Base-by-base conservation (phyloP, 2,888 invertebrate genomes). In the Drosophila atripex region DNA sequence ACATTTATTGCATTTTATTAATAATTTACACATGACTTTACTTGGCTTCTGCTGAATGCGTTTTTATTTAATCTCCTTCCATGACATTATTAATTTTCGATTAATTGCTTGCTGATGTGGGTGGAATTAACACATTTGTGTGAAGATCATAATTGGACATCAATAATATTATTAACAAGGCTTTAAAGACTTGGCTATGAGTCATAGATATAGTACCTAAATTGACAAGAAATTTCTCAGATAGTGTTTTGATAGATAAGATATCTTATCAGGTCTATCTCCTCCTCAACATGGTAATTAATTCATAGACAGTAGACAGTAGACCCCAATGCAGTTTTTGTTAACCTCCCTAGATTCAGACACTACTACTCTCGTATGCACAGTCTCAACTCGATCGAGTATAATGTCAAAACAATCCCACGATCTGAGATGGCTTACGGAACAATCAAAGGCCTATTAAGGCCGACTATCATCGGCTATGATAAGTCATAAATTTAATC, bases 401-500 rank as follows among this genome's bases (percentile, higher is more conserved):
- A 49, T 68, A 77, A 68, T 73, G 73, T 68, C 61, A 52, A 51
- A 57, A 49, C 61, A 43, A 56, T 73, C 63, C 45, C 68, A 70
- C 64, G 41, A 61, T 63, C 61, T 56, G 28, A 38, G 46, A 47
- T 18, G 18, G 18, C 18, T 18, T 18, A 2, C 18, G 12, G 16
- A 23, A 32, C 51, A 78, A 72, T 54, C 63, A 73, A 43, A 54
- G 46, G 66, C 30, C 54, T 21, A 76, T 66, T 46, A 16, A 63
- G 35, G 35, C 12, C 35, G 35, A 7, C n/a, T 57, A 30, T 32
- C 46, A 30, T 32, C 46, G 38, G 11, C 9, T 32, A 30, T 38
- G 61, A 54, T 61, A 30, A 54, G 72, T 69, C 58, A 76, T 71
- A 63, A 71, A 49, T 70, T 71, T 59, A 76, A 84, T 78, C 16